phyloP scores from a whole-genome alignment of 2,113 vertebrate genomes.

The Limanda limanda region DNA sequence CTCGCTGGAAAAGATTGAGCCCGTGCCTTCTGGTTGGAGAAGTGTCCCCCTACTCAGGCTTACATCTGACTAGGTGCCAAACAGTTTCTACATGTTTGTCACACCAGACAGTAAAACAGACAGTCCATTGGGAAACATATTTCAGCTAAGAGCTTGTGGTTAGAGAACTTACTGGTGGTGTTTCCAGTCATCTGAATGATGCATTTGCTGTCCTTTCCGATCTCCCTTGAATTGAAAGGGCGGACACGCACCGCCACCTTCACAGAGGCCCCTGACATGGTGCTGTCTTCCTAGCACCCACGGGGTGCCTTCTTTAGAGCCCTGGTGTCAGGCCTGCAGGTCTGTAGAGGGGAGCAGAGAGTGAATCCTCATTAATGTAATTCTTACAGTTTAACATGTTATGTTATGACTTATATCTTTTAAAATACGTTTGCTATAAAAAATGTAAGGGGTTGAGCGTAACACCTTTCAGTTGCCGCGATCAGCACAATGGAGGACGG shows the following conservation, averaged over 20 bases:
- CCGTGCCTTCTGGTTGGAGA: too few relatives aligned
- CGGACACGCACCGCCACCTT: slow-evolving; percentile 98
- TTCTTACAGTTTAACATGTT: too few relatives aligned
- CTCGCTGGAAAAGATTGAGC: not conserved
- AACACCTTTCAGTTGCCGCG: slow-evolving; percentile 15
- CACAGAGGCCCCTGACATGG: slow-evolving; percentile 95
- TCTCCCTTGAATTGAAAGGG: slow-evolving; percentile 98
- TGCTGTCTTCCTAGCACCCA: slow-evolving; percentile 63
- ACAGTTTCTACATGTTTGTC: not conserved
- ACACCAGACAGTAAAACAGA: not conserved
- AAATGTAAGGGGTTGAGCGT: not conserved
- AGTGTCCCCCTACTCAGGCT: not conserved
- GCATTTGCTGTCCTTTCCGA: slow-evolving; percentile 93
- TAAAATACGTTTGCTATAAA: not conserved
- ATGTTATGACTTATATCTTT: not conserved
- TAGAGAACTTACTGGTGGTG: slow-evolving; percentile 94
- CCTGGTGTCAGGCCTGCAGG: slow-evolving; percentile 26
- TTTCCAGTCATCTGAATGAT: slow-evolving; percentile 99
- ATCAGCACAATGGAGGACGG: slow-evolving; percentile 38
- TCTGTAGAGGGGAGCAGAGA: slow-evolving; percentile 33
- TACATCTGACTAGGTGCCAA: not conserved
- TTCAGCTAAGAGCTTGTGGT: not conserved
- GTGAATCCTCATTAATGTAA: slow-evolving; percentile 2
- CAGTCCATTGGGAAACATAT: not conserved
- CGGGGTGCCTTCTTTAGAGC: slow-evolving; percentile 35